These are phyloP conservation scores for Hydrozoanthus tunicans DNA, from an alignment of 64 coral and sea anemone species.

Conservation along the genomic window DNA sequence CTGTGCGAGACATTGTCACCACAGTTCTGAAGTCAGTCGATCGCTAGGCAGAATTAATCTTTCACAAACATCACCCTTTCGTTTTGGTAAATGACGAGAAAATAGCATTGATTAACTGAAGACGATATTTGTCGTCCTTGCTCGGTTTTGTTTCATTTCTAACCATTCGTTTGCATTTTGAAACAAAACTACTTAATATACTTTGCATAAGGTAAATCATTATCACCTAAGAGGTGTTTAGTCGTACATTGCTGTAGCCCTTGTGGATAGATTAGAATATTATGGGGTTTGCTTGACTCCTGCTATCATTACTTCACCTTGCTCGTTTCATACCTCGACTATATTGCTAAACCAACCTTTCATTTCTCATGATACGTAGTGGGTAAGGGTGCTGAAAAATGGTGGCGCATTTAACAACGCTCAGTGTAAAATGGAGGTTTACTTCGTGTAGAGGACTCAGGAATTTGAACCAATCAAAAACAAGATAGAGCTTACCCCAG, in stretches of 20 bases:
- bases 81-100: not conserved
- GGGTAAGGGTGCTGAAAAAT: too few species aligned
- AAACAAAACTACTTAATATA: not conserved
- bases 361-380: too few species aligned
- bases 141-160: not conserved
- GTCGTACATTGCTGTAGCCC: not conserved
- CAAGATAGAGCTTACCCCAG: too few species aligned
- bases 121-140: not conserved
- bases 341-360: too few species aligned
- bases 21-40: constrained; percentile 61
- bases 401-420: too few species aligned
- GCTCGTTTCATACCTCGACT: too few species aligned
- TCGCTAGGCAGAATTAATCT: not conserved
- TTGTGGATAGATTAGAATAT: too few species aligned
- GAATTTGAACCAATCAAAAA: too few species aligned
- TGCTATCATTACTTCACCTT: too few species aligned
- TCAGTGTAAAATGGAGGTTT: too few species aligned
- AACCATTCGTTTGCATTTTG: not conserved
- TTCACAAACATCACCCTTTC: not conserved
- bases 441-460: too few species aligned
- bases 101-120: not conserved
- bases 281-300: too few species aligned
- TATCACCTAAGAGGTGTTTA: not conserved
- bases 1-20: constrained; percentile 66
- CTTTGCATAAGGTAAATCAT: not conserved